Evolutionary conservation across 2,113 vertebrate genomes (phyloP).

Genomic region (Serilophus lunatus): DNA sequence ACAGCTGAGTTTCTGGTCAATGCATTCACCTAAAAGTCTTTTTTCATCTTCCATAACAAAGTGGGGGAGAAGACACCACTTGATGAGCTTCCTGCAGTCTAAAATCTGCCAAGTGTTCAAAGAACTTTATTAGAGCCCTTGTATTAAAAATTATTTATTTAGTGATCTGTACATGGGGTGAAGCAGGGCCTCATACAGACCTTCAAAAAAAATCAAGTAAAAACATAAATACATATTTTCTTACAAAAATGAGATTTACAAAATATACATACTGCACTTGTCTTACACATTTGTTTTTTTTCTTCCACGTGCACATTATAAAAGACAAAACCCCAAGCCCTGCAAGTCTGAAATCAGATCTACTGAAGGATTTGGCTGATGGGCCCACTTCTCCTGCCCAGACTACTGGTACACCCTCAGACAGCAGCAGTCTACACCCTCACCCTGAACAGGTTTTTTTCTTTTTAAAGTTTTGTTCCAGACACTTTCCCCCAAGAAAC

Average conservation of each 20-base stretch:
- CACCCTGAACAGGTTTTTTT: background rate
- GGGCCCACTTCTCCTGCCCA: slow-evolving; percentile 16
- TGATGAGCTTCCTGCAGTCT: background rate
- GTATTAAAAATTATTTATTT: slow-evolving; percentile 87
- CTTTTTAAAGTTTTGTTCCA: background rate
- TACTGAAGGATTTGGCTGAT: slow-evolving; percentile 32
- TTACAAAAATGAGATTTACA: slow-evolving; percentile 87
- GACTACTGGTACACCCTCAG: background rate
- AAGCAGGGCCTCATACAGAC: slow-evolving; percentile 79
- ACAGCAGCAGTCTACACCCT: background rate
- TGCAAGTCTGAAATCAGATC: slow-evolving; percentile 26
- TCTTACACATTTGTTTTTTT: slow-evolving; percentile 56
- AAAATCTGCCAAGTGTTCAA: background rate
- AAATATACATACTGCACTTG: slow-evolving; percentile 83
- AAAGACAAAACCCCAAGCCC: slow-evolving; percentile 60
- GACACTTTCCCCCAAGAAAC: background rate
- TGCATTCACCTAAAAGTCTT: background rate
- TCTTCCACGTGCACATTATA: slow-evolving; percentile 66
- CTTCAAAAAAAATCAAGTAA: slow-evolving; percentile 80
- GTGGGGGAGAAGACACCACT: background rate
- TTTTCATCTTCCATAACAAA: background rate
- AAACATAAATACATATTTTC: slow-evolving; percentile 92
- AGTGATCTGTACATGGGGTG: slow-evolving; percentile 84
- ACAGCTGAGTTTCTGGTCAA: background rate
- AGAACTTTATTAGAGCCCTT: background rate